phyloP scores from a whole-genome alignment of 1,140 invertebrate species.

The Zeugodacus cucurbitae region DNA sequence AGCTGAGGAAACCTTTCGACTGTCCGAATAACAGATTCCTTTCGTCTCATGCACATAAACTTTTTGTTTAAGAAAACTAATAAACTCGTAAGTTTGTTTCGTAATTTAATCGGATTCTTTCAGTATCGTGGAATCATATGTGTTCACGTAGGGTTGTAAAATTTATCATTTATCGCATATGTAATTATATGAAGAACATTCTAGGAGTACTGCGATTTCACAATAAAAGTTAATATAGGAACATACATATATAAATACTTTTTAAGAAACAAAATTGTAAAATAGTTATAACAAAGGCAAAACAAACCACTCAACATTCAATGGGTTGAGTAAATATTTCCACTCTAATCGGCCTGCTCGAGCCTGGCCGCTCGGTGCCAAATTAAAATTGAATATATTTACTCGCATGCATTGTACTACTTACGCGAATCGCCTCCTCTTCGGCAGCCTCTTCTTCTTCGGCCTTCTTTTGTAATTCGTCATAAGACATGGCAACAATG shows the following conservation, averaged over 20 bases:
- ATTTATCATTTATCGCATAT: not conserved
- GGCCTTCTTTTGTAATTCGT: constrained; percentile 97
- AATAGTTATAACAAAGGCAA: not conserved
- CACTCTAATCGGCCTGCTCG: constrained; percentile 47
- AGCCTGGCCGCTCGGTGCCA: constrained; percentile 44
- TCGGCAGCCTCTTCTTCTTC: constrained; percentile 95
- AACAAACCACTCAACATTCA: not conserved
- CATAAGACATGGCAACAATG: constrained; percentile 99
- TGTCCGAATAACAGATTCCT: not conserved
- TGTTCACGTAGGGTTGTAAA: not conserved
- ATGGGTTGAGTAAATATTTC: constrained; percentile 51
- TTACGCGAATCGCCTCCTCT: constrained; percentile 88
- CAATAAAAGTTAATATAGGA: not conserved
- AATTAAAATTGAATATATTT: constrained; percentile 64
- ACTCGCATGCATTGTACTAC: constrained; percentile 52
- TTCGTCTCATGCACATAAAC: not conserved
- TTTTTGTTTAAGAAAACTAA: too few relatives aligned
- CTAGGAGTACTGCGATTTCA: not conserved
- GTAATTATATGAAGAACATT: not conserved
- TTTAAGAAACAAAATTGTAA: not conserved
- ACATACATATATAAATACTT: not conserved
- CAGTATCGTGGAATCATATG: too few relatives aligned
- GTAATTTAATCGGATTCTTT: too few relatives aligned
- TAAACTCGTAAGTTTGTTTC: too few relatives aligned
- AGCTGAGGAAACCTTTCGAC: not conserved